Percentiles rank a stretch among this genome's conserved stretches.
Evolutionary conservation across 2,888 invertebrate species (phyloP).

Genomic region (Apotomis capreana): DNA sequence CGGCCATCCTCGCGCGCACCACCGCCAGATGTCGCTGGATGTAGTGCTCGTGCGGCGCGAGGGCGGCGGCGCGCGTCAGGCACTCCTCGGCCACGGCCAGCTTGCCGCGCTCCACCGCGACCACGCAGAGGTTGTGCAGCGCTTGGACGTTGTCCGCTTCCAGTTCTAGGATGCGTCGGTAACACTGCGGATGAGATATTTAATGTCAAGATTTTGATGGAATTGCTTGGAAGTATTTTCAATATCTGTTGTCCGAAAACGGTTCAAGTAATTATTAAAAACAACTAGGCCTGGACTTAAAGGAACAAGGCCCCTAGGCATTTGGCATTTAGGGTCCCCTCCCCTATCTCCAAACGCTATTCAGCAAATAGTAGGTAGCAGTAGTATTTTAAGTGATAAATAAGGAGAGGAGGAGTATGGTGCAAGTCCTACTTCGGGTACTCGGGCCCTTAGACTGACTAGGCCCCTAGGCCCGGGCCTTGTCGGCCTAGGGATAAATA

Average conservation of each 20-base stretch:
- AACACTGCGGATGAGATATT: constrained; percentile 85
- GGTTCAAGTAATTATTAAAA: too few relatives aligned
- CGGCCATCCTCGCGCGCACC: constrained; percentile 86
- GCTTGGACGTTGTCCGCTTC: constrained; percentile 97
- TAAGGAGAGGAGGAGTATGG: too few relatives aligned
- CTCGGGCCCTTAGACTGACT: too few relatives aligned
- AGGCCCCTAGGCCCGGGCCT: too few relatives aligned
- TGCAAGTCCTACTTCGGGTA: too few relatives aligned
- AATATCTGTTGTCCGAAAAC: constrained; percentile 70
- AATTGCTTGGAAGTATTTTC: neutral
- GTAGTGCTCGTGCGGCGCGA: constrained; percentile 96
- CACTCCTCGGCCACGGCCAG: constrained; percentile 93
- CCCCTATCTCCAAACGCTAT: too few relatives aligned
- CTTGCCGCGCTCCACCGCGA: constrained; percentile 95
- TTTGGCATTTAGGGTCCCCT: too few relatives aligned
- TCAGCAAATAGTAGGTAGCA: too few relatives aligned
- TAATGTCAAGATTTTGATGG: neutral
- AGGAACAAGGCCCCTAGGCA: too few relatives aligned
- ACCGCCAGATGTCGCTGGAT: constrained; percentile 95
- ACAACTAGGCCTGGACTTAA: too few relatives aligned
- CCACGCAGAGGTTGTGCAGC: constrained; percentile 97
- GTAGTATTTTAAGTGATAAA: too few relatives aligned
- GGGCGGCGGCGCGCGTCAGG: constrained; percentile 88
- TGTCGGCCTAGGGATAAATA: too few relatives aligned
- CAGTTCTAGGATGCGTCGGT: constrained; percentile 92